Percentiles rank a stretch among this genome's conserved stretches.
Evolutionary conservation across 2,797 vertebrate genomes (phyloP).

Genomic region (Sternarchorhynchus goeldii): DNA sequence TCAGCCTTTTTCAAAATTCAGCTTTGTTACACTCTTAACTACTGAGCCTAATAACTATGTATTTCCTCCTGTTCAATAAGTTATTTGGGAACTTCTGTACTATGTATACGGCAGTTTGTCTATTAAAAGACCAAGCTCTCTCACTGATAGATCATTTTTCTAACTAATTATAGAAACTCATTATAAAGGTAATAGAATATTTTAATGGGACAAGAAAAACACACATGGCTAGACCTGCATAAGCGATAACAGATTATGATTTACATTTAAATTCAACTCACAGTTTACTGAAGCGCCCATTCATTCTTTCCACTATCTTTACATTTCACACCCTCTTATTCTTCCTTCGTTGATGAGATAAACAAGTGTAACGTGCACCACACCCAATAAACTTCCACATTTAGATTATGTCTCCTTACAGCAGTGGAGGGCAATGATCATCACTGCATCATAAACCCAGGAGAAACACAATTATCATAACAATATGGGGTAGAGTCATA

Average conservation of each 20-base stretch:
- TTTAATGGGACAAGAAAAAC: constrained; percentile 18
- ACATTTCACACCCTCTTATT: constrained; percentile 27
- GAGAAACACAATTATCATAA: constrained; percentile 20
- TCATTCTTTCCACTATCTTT: constrained; percentile 14
- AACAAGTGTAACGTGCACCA: constrained; percentile 46
- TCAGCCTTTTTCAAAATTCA: neutral
- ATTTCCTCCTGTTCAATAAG: neutral
- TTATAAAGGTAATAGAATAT: constrained; percentile 35
- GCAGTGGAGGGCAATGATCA: constrained; percentile 18
- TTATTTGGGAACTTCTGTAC: neutral
- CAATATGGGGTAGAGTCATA: constrained; percentile 14
- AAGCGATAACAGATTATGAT: constrained; percentile 28
- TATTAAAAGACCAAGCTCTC: constrained; percentile 6
- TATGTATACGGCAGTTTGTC: constrained; percentile 14
- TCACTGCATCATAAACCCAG: constrained; percentile 25
- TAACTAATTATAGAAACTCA: constrained; percentile 1
- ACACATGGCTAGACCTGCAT: constrained; percentile 8
- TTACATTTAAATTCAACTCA: constrained; percentile 30
- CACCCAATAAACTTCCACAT: constrained; percentile 47
- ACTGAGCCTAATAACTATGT: neutral
- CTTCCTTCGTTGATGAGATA: constrained; percentile 28
- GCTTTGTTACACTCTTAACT: neutral
- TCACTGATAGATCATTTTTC: constrained; percentile 30
- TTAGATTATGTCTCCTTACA: constrained; percentile 34
- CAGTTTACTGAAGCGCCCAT: neutral